These are phyloP conservation scores for Cheilosia vulpina DNA, from an alignment of 2,888 invertebrate genomes.

Conservation along the genomic window DNA sequence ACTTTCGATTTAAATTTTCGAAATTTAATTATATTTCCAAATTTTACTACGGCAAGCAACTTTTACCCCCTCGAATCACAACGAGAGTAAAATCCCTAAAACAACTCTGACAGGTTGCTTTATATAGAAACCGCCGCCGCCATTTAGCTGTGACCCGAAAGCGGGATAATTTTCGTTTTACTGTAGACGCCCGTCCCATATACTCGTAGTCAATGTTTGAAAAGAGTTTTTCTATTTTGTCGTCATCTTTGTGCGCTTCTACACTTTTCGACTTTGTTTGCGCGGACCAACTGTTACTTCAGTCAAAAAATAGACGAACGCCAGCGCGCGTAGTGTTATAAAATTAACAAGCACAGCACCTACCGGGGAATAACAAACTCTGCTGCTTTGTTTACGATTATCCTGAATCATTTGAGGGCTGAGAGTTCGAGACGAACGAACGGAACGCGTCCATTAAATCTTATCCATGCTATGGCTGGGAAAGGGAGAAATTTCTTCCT, in stretches of 20 bases:
- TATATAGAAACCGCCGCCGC: constrained; percentile 4
- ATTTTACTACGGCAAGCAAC: constrained; percentile 26
- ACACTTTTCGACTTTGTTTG: constrained; percentile 3
- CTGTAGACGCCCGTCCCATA: background rate
- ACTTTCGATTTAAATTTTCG: constrained; percentile 66
- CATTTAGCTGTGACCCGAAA: constrained; percentile 17
- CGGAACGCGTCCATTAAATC: constrained; percentile 37
- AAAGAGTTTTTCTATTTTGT: constrained; percentile 46
- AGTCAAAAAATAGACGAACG: constrained; percentile 2
- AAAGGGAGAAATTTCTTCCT: background rate
- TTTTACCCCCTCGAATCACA: constrained; percentile 1
- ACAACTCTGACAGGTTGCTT: constrained; percentile 60
- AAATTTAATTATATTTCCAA: constrained; percentile 64
- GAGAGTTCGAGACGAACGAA: constrained; percentile 11
- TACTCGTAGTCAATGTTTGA: background rate
- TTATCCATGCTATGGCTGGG: constrained; percentile 19
- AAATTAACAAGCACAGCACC: constrained; percentile 19
- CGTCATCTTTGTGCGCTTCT: constrained; percentile 26
- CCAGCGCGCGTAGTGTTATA: constrained; percentile 30
- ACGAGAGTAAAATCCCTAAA: constrained; percentile 13
- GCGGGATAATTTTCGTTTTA: background rate
- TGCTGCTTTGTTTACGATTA: constrained; percentile 34
- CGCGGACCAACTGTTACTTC: constrained; percentile 40
- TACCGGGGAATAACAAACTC: constrained; percentile 12
- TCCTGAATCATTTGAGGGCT: constrained; percentile 4